Evolutionary conservation across 2,113 vertebrate genomes (phyloP).

Genomic region (Percopsis transmontana): DNA sequence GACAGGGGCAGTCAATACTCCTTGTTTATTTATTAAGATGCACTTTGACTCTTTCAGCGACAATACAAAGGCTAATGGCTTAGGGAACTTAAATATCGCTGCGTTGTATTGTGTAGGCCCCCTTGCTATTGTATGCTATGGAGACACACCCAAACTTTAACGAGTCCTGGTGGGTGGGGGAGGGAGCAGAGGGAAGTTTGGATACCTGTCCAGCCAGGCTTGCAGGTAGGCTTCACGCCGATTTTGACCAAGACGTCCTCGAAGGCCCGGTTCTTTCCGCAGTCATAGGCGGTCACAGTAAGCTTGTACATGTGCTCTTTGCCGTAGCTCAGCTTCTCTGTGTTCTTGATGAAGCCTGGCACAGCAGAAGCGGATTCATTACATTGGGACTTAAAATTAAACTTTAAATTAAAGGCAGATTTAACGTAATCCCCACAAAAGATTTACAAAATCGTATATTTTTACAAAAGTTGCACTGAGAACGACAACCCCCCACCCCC

Average conservation of each 20-base stretch:
- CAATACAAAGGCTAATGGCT: conserved; percentile 13
- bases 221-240: conserved; percentile 92
- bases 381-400: too few species aligned
- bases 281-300: conserved; percentile 95
- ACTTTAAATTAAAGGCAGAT: too few species aligned
- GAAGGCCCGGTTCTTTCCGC: conserved; percentile 92
- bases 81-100: conserved; percentile 12
- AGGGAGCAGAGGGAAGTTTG: conserved; percentile 5
- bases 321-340: conserved; percentile 90
- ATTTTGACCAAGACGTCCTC: conserved; percentile 96
- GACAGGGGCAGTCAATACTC: conserved; percentile 10
- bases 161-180: conserved; percentile 85
- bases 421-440: too few species aligned
- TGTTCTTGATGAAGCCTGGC: conserved; percentile 94
- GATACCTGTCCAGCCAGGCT: conserved; percentile 95
- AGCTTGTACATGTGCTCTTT: conserved; percentile 95
- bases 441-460: too few species aligned
- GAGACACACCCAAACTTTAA: conserved; percentile 31
- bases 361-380: background rate
- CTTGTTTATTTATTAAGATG: conserved; percentile 24
- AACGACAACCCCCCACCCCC: too few species aligned
- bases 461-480: too few species aligned
- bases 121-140: conserved; percentile 5
- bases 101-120: background rate
- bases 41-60: conserved; percentile 9